Conservation (phyloP, 2,113 vertebrate species). For the Protomyctophum bolini region DNA sequence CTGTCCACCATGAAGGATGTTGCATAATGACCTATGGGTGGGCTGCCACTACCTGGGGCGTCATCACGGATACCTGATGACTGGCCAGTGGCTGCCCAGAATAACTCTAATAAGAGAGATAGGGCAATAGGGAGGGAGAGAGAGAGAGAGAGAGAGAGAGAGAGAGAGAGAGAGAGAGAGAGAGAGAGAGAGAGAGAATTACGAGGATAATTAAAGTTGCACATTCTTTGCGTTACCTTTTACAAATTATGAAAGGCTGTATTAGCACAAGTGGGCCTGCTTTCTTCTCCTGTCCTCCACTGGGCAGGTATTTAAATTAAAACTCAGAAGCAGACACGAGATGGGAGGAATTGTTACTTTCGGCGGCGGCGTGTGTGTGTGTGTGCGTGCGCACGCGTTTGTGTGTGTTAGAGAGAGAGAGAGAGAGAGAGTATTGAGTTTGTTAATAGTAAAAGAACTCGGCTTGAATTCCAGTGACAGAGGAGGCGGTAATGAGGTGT, state of each 20-base stretch:
- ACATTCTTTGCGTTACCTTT: slow-evolving; percentile 59
- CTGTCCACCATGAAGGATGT: slow-evolving; percentile 11
- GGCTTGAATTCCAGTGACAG: slow-evolving; percentile 70
- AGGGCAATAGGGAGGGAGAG: neutral
- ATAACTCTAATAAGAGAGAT: neutral
- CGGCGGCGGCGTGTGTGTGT: slow-evolving; percentile 9
- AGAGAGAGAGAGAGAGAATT: slow-evolving; percentile 7
- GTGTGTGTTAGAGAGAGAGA: slow-evolving; percentile 30
- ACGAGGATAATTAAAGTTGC: slow-evolving; percentile 47
- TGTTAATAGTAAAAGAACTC: slow-evolving; percentile 61
- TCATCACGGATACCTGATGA: slow-evolving; percentile 1
- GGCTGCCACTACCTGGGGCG: slow-evolving; percentile 5
- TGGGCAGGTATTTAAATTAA: slow-evolving; percentile 68
- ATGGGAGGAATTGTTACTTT: slow-evolving; percentile 62
- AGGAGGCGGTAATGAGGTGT: slow-evolving; percentile 76
- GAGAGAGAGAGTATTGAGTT: slow-evolving; percentile 50
- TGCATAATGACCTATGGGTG: slow-evolving; percentile 20
- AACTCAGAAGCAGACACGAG: slow-evolving; percentile 56
- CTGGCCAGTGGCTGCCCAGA: neutral
- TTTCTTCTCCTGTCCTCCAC: slow-evolving; percentile 57
- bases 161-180: neutral
- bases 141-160: slow-evolving; percentile 9
- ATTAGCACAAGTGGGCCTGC: slow-evolving; percentile 29
- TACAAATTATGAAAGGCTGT: slow-evolving; percentile 62
- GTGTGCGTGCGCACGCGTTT: neutral